Conservation (phyloP, 2,113 vertebrate species). For the Python bivittatus region DNA sequence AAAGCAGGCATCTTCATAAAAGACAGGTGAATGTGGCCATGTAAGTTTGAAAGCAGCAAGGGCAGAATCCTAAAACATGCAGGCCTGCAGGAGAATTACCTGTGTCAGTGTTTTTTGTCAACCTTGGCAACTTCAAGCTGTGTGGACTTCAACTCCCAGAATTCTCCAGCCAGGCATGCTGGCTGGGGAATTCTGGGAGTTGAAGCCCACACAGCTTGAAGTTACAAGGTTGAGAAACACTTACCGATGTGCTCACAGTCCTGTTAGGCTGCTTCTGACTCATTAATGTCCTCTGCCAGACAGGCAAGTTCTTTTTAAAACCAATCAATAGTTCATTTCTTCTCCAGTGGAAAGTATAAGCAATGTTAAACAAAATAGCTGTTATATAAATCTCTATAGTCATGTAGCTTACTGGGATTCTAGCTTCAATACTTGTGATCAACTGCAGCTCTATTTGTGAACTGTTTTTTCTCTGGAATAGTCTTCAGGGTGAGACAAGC, state of each 20-base stretch:
- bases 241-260: too few species aligned
- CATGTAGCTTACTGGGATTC: background rate
- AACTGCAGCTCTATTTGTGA: background rate
- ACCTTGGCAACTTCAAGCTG: too few species aligned
- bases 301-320: background rate
- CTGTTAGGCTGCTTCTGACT: background rate
- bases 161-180: too few species aligned
- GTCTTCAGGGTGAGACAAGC: background rate
- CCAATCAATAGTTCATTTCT: background rate
- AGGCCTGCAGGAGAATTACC: background rate
- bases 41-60: background rate
- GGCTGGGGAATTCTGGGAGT: too few species aligned
- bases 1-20: background rate
- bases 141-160: too few species aligned
- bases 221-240: too few species aligned
- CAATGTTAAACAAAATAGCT: background rate
- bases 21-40: background rate
- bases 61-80: background rate
- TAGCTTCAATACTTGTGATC: background rate
- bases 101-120: too few species aligned
- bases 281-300: background rate
- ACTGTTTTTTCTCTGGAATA: background rate
- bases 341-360: background rate
- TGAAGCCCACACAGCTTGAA: too few species aligned
- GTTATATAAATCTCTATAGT: background rate